Evolutionary conservation across 2,797 vertebrate genomes (phyloP).

Genomic region (Pseudochirops cupreus): DNA sequence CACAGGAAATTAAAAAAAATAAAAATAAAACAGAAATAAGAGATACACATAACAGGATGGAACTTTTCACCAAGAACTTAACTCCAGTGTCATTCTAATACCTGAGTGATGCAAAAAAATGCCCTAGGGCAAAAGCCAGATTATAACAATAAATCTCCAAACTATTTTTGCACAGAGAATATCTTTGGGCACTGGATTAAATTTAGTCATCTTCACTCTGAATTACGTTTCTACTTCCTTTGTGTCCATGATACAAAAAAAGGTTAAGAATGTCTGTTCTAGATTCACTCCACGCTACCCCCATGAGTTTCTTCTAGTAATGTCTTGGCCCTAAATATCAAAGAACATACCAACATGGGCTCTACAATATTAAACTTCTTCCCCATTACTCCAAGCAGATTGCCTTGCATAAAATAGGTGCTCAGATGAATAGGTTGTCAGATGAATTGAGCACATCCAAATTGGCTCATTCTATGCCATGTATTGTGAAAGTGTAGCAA

Average conservation of each 20-base stretch:
- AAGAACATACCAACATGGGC: neutral
- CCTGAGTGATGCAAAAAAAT: neutral
- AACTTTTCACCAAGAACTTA: neutral
- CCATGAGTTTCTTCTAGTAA: neutral
- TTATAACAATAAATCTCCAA: neutral
- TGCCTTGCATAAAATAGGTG: neutral
- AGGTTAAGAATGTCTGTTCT: neutral
- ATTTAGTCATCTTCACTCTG: constrained; percentile 19
- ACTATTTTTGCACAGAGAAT: neutral
- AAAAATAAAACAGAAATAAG: neutral
- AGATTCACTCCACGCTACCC: neutral
- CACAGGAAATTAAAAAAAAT: neutral
- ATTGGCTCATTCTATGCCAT: neutral
- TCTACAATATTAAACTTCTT: neutral
- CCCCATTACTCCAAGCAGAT: neutral
- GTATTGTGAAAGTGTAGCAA: neutral
- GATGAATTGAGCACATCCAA: neutral
- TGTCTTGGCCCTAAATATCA: neutral
- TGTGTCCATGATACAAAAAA: neutral
- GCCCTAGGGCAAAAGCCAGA: neutral
- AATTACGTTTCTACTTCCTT: constrained; percentile 5
- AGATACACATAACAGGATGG: neutral
- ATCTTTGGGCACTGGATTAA: neutral
- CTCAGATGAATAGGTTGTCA: neutral
- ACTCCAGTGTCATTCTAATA: neutral